A percentile compares a stretch with the other conserved stretches of the same genome.
Conservation (phyloP, 2,113 vertebrate species). For the Seriola dumerili region DNA sequence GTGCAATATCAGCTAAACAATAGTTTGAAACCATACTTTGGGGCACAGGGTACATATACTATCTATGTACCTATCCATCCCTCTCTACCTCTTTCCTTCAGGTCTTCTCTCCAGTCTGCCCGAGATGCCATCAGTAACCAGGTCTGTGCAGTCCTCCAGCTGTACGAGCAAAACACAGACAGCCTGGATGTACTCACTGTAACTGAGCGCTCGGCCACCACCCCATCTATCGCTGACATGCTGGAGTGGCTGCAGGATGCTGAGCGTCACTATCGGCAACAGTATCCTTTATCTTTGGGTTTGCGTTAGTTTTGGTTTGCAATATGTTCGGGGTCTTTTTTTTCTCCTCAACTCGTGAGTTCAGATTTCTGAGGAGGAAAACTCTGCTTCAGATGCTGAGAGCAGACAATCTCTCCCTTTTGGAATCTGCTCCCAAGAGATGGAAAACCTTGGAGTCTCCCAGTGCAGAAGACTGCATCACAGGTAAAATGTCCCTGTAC, state of each 20-base stretch:
- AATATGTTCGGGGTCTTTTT: fast-evolving
- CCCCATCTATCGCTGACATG: slow-evolving; percentile 90
- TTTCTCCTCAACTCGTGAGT: slow-evolving; percentile 56
- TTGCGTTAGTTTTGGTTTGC: background rate
- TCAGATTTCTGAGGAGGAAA: slow-evolving; percentile 88
- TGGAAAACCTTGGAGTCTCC: slow-evolving; percentile 86
- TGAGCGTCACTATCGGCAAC: slow-evolving; percentile 86
- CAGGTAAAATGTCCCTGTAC: slow-evolving; percentile 79
- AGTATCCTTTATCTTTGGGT: slow-evolving; percentile 86
- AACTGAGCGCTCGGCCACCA: slow-evolving; percentile 77
- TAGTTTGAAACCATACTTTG: background rate
- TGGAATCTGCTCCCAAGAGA: slow-evolving; percentile 83
- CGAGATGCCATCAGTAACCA: slow-evolving; percentile 84
- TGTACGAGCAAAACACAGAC: slow-evolving; percentile 82
- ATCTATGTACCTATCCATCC: background rate
- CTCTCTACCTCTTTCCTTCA: slow-evolving; percentile 49
- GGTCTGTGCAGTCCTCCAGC: slow-evolving; percentile 75
- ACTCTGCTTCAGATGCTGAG: slow-evolving; percentile 82
- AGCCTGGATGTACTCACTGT: slow-evolving; percentile 61
- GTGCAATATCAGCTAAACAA: no score
- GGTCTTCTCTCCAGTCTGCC: slow-evolving; percentile 84
- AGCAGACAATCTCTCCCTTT: slow-evolving; percentile 73
- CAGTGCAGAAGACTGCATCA: slow-evolving; percentile 73
- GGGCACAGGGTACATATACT: background rate
- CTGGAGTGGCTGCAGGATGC: slow-evolving; percentile 92